Percentiles rank a stretch among this genome's conserved stretches.
These are phyloP conservation scores for Pitangus sulphuratus DNA, from an alignment of 2,797 vertebrate genomes.

Conservation along the genomic window DNA sequence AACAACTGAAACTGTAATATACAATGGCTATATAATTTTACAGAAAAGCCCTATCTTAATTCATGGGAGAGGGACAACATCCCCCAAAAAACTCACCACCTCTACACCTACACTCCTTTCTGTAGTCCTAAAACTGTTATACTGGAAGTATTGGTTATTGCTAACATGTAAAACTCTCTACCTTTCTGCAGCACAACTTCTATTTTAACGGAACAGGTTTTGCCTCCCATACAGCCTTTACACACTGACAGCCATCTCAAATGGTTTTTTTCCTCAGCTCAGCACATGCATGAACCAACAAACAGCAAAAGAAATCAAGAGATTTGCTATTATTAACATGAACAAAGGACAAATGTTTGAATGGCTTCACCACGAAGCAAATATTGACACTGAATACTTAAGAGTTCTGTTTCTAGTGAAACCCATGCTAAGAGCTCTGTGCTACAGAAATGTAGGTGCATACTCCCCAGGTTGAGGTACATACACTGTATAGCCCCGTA, in stretches of 20 bases:
- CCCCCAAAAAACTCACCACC: neutral
- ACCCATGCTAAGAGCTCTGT: neutral
- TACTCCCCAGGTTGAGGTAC: neutral
- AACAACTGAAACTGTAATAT: neutral
- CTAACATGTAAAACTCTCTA: neutral
- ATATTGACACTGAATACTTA: neutral
- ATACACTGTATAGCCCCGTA: neutral
- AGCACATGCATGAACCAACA: neutral
- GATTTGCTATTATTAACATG: neutral
- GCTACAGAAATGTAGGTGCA: neutral
- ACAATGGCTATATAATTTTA: neutral
- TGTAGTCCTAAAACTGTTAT: neutral
- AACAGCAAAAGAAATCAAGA: neutral
- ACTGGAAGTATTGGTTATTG: neutral
- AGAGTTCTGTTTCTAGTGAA: neutral
- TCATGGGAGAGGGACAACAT: neutral
- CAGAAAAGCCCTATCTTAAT: neutral
- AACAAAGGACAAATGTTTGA: neutral
- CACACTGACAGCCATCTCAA: neutral
- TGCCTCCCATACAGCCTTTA: neutral
- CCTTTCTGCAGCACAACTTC: neutral
- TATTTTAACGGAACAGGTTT: neutral
- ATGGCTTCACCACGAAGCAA: neutral
- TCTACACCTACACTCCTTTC: neutral
- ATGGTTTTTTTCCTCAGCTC: neutral